Conservation (phyloP, 2,888 invertebrate species). For the Cheiracanthium punctorium region DNA sequence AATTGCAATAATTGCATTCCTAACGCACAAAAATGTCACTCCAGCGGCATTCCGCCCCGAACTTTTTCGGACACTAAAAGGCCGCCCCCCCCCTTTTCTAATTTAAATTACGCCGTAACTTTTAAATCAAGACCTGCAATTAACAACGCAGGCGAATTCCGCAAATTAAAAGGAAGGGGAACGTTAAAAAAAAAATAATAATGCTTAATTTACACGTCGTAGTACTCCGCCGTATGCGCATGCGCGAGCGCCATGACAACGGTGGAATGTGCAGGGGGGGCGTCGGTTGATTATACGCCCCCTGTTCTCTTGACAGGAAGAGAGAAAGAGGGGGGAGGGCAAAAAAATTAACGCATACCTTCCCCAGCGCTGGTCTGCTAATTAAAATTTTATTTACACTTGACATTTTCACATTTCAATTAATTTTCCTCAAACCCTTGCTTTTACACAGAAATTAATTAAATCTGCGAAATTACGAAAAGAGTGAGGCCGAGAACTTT, state of each 20-base stretch:
- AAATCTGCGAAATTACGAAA: constrained; percentile 69
- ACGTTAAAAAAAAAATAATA: constrained; percentile 43
- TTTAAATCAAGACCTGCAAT: constrained; percentile 69
- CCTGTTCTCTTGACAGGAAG: constrained; percentile 52
- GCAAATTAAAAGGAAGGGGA: constrained; percentile 54
- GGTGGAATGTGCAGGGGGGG: constrained; percentile 44
- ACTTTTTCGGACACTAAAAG: constrained; percentile 59
- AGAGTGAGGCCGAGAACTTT: constrained; percentile 34
- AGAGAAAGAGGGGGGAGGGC: constrained; percentile 26
- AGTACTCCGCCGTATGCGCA: constrained; percentile 22
- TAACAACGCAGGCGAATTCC: constrained; percentile 65
- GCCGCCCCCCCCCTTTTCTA: constrained; percentile 26
- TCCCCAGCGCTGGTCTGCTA: constrained; percentile 54
- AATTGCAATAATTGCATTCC: constrained; percentile 70
- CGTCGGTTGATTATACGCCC: constrained; percentile 54
- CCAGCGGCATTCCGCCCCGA: constrained; percentile 35
- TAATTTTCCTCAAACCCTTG: constrained; percentile 67
- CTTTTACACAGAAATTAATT: constrained; percentile 69
- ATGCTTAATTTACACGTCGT: constrained; percentile 56
- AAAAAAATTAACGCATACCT: constrained; percentile 68
- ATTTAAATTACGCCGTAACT: constrained; percentile 69
- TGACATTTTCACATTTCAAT: constrained; percentile 71
- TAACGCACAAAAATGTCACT: constrained; percentile 50
- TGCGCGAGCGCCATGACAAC: constrained; percentile 60
- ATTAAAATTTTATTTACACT: constrained; percentile 71